Evolutionary conservation across 2,797 vertebrate genomes (phyloP).

Genomic region (Bradypodion ventrale): DNA sequence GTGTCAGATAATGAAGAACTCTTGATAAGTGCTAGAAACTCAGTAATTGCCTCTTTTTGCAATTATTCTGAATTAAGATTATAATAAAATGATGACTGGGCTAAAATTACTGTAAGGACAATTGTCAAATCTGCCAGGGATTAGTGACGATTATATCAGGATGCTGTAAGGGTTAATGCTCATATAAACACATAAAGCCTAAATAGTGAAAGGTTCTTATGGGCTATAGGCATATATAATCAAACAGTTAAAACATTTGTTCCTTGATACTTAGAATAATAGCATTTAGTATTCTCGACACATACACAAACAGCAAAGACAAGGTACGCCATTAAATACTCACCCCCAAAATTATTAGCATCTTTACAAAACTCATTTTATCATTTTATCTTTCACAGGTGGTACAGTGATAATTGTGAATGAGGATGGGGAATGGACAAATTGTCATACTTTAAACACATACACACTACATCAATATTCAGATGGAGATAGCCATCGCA

Average conservation of each 20-base stretch:
- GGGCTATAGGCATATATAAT: too few relatives aligned
- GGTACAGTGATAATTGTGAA: neutral
- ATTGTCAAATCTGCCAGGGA: too few relatives aligned
- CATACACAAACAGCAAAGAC: too few relatives aligned
- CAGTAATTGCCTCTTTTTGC: too few relatives aligned
- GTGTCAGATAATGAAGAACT: too few relatives aligned
- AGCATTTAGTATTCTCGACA: too few relatives aligned
- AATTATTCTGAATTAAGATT: neutral
- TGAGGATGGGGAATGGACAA: neutral
- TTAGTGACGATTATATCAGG: too few relatives aligned
- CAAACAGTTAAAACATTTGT: neutral
- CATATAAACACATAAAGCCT: too few relatives aligned
- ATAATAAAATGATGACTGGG: neutral
- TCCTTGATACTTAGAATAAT: too few relatives aligned
- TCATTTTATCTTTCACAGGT: neutral
- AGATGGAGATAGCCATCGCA: constrained; percentile 10
- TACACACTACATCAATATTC: constrained; percentile 23
- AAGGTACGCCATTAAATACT: neutral
- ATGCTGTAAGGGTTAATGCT: too few relatives aligned
- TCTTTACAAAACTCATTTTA: neutral
- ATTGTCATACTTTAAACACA: neutral
- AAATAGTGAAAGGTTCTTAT: neutral
- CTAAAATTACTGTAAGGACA: neutral
- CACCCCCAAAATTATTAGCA: neutral
- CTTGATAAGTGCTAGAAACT: neutral